These are phyloP conservation scores for Anthopleura xanthogrammica DNA, from an alignment of 92 coral and sea anemone species.

Conservation along the genomic window DNA sequence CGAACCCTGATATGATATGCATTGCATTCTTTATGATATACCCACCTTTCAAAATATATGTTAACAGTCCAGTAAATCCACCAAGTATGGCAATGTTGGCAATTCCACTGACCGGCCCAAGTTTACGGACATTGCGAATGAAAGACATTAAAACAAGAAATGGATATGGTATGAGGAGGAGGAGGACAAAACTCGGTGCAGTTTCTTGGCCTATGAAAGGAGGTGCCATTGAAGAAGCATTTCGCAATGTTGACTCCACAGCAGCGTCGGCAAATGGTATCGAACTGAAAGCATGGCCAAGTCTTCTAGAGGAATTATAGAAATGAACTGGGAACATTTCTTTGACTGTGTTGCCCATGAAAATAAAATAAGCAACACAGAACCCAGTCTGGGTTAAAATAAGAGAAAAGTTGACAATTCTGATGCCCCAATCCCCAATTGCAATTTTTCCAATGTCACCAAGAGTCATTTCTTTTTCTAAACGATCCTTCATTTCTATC, in stretches of 20 bases:
- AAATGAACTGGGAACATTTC: constrained; percentile 78
- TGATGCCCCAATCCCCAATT: constrained; percentile 85
- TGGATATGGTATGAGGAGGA: constrained; percentile 84
- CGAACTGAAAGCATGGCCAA: neutral
- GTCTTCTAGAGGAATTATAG: constrained; percentile 3
- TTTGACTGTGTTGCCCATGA: constrained; percentile 88
- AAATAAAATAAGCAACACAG: constrained; percentile 92
- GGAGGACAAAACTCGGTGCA: constrained; percentile 76
- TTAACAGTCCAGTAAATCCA: constrained; percentile 88
- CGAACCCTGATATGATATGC: neutral
- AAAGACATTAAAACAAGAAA: constrained; percentile 81
- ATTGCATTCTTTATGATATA: neutral
- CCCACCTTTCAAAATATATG: constrained; percentile 74
- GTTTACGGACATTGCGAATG: constrained; percentile 79
- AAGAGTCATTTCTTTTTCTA: constrained; percentile 82
- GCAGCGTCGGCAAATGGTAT: neutral
- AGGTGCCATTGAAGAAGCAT: constrained; percentile 46
- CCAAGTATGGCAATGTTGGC: constrained; percentile 82
- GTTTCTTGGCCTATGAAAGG: constrained; percentile 38
- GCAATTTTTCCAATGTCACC: constrained; percentile 91
- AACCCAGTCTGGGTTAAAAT: constrained; percentile 85
- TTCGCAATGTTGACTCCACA: constrained; percentile 6
- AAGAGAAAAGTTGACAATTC: constrained; percentile 83
- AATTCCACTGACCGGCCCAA: constrained; percentile 93
- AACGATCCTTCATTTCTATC: constrained; percentile 49